Evolutionary conservation across 2,888 invertebrate genomes (phyloP).

Genomic region (Platycheirus rosarum): DNA sequence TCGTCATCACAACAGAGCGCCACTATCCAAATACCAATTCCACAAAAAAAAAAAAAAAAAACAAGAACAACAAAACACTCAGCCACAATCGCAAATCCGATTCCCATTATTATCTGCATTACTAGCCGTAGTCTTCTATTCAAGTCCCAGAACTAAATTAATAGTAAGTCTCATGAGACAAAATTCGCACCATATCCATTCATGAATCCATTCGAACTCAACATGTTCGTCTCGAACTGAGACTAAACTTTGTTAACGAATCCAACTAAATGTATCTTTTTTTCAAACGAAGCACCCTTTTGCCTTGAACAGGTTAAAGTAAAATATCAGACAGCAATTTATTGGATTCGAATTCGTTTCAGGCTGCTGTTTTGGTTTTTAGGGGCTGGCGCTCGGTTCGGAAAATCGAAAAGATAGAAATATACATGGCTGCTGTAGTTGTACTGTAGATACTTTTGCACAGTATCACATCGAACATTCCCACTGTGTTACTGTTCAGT

Average conservation of each 20-base stretch:
- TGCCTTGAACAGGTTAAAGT: constrained; percentile 64
- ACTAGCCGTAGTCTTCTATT: constrained; percentile 25
- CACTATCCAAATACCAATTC: constrained; percentile 56
- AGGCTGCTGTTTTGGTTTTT: constrained; percentile 47
- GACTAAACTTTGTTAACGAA: not conserved
- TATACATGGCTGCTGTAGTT: constrained; percentile 45
- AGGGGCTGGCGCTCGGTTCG: constrained; percentile 54
- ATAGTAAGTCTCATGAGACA: constrained; percentile 68
- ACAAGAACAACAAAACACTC: constrained; percentile 32
- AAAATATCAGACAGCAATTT: constrained; percentile 37
- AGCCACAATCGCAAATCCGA: constrained; percentile 32
- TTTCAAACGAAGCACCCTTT: constrained; percentile 50
- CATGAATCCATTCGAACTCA: constrained; percentile 51
- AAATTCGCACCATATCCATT: constrained; percentile 61
- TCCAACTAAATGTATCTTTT: constrained; percentile 6
- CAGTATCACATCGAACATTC: constrained; percentile 55
- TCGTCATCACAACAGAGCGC: constrained; percentile 51
- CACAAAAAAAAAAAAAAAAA: constrained; percentile 19
- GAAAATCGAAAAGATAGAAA: constrained; percentile 39
- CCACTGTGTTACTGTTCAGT: constrained; percentile 75
- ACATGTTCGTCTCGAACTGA: constrained; percentile 55
- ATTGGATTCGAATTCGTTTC: constrained; percentile 4
- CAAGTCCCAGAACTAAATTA: constrained; percentile 48
- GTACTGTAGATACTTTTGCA: constrained; percentile 41
- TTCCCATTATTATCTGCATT: constrained; percentile 31